A percentile compares a stretch with the other conserved stretches of the same genome.
Evolutionary conservation across 2,888 invertebrate species (phyloP).

Genomic region (Agonopterix heracliana): DNA sequence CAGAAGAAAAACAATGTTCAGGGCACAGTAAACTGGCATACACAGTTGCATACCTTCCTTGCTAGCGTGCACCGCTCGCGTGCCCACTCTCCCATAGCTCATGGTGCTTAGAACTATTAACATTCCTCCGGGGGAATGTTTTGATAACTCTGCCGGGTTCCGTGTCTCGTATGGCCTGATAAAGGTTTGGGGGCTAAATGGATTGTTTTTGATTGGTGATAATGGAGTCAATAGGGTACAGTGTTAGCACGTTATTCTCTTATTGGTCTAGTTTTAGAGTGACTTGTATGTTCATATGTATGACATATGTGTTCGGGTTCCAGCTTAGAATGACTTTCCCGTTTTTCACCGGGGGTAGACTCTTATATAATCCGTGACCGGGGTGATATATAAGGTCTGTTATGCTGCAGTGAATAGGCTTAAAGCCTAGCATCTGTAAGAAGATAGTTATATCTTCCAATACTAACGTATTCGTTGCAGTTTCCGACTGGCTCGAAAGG

Average conservation of each 20-base stretch:
- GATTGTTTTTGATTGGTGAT: background rate
- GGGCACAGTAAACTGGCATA: background rate
- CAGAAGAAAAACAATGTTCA: slow-evolving; percentile 6
- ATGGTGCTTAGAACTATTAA: slow-evolving; percentile 65
- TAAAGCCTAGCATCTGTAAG: too few relatives aligned
- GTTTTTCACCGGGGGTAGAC: too few relatives aligned
- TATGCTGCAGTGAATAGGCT: too few relatives aligned
- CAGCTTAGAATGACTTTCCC: too few relatives aligned
- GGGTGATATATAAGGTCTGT: too few relatives aligned
- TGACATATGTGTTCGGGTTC: too few relatives aligned
- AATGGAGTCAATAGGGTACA: background rate
- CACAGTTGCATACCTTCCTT: slow-evolving; percentile 20
- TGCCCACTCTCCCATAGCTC: slow-evolving; percentile 46
- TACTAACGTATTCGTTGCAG: too few relatives aligned
- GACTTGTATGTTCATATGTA: too few relatives aligned
- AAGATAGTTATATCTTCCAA: too few relatives aligned
- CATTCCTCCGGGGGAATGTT: slow-evolving; percentile 69
- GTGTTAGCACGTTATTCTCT: background rate
- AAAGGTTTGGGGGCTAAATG: background rate
- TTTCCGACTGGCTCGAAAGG: too few relatives aligned
- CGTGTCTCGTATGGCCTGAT: slow-evolving; percentile 5
- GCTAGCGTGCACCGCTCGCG: slow-evolving; percentile 56
- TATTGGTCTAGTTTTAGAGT: too few relatives aligned
- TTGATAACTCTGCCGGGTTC: slow-evolving; percentile 47
- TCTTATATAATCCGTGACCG: too few relatives aligned